Percentiles rank a stretch among this genome's conserved stretches.
Evolutionary conservation across 92 coral and sea anemone species (phyloP).

Genomic region (Plumapathes pennacea): DNA sequence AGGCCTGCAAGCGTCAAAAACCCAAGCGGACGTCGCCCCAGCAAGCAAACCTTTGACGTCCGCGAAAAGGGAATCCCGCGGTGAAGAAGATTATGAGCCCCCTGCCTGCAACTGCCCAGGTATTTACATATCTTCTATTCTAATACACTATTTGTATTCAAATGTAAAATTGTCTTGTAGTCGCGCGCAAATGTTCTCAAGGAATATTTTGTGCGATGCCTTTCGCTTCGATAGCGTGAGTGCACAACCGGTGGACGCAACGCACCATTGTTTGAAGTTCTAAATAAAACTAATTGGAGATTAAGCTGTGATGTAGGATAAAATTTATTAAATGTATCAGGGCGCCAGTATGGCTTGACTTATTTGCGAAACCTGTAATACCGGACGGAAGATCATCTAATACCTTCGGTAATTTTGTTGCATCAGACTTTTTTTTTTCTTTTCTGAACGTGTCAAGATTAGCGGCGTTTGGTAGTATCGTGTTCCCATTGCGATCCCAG

Average conservation of each 20-base stretch:
- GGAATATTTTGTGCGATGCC: constrained; percentile 28
- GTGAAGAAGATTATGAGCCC: constrained; percentile 69
- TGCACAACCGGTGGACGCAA: constrained; percentile 21
- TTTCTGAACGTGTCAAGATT: too few relatives aligned
- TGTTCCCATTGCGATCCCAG: too few relatives aligned
- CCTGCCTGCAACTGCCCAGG: constrained; percentile 88
- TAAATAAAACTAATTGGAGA: constrained; percentile 91
- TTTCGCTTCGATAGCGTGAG: constrained; percentile 78
- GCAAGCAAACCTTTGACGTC: constrained; percentile 30
- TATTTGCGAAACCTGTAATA: too few relatives aligned
- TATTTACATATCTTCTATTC: constrained; percentile 62
- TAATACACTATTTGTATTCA: constrained; percentile 63
- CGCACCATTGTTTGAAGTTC: constrained; percentile 82
- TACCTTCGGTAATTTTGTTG: too few relatives aligned
- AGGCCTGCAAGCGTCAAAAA: too few relatives aligned
- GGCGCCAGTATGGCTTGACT: constrained; percentile 8
- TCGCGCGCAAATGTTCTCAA: neutral
- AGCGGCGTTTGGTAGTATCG: too few relatives aligned
- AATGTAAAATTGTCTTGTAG: constrained; percentile 22
- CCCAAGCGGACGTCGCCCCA: too few relatives aligned
- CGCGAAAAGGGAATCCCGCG: constrained; percentile 66
- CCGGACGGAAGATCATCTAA: too few relatives aligned
- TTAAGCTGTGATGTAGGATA: constrained; percentile 70
- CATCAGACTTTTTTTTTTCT: too few relatives aligned
- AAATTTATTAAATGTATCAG: constrained; percentile 69